A percentile compares a stretch with the other conserved stretches of the same genome.
These are phyloP conservation scores for Ariolimax columbianus DNA, from an alignment of 2,888 invertebrate species.

Conservation along the genomic window DNA sequence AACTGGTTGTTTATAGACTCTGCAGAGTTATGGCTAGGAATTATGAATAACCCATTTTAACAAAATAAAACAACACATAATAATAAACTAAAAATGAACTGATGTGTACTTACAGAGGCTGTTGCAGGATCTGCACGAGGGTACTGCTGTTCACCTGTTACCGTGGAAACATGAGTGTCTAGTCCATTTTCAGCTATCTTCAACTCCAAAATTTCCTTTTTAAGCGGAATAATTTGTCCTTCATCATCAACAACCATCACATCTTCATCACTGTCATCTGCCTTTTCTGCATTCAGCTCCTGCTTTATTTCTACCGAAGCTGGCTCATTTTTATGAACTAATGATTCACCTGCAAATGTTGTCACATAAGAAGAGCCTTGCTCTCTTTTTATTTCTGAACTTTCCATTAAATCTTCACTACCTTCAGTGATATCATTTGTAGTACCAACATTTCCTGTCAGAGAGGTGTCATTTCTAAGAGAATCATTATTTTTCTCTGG, in stretches of 20 bases:
- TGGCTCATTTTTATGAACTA: neutral
- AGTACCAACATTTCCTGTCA: neutral
- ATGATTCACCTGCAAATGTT: neutral
- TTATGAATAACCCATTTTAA: no score
- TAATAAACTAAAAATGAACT: no score
- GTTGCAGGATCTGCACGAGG: slow-evolving; percentile 29
- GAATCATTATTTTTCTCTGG: neutral
- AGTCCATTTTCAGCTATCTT: slow-evolving; percentile 51
- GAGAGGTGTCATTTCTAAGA: neutral
- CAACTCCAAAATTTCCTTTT: slow-evolving; percentile 42
- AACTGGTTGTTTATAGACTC: no score
- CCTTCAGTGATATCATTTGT: slow-evolving; percentile 8
- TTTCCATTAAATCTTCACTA: slow-evolving; percentile 44
- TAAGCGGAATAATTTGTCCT: slow-evolving; percentile 46
- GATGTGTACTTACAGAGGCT: slow-evolving; percentile 7
- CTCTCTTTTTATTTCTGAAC: slow-evolving; percentile 39
- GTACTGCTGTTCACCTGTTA: slow-evolving; percentile 38
- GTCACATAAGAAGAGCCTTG: neutral
- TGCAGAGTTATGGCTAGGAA: no score
- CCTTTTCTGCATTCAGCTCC: slow-evolving; percentile 28
- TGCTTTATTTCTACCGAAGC: neutral
- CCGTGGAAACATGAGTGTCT: slow-evolving; percentile 59
- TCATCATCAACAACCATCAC: slow-evolving; percentile 53
- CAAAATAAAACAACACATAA: no score
- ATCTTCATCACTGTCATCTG: slow-evolving; percentile 49